phyloP scores from a whole-genome alignment of 2,888 invertebrate species.

The Sinhomidia bicolor region DNA sequence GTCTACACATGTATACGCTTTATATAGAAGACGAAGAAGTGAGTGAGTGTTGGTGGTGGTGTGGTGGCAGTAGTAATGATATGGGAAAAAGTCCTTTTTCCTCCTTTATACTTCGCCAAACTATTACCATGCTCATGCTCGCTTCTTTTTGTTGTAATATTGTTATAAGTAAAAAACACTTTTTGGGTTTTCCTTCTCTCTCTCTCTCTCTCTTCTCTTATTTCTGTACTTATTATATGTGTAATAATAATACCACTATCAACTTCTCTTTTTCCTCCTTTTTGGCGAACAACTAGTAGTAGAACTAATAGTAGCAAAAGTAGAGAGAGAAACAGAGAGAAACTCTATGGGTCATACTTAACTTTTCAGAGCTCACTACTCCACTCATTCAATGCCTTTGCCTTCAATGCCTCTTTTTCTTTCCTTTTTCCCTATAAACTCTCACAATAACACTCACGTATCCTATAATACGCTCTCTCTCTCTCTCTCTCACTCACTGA shows the following conservation, averaged over 20 bases:
- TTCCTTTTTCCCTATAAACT: conserved; percentile 29
- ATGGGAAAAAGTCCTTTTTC: conserved; percentile 64
- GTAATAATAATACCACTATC: conserved; percentile 67
- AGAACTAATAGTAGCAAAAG: conserved; percentile 44
- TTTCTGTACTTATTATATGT: conserved; percentile 67
- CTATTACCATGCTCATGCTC: conserved; percentile 69
- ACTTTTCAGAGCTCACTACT: conserved; percentile 66
- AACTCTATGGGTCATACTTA: conserved; percentile 71
- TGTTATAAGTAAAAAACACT: conserved; percentile 68
- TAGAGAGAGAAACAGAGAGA: conserved; percentile 20
- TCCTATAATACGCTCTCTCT: conserved; percentile 26
- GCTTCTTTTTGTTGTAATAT: conserved; percentile 64
- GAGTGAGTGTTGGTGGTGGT: conserved; percentile 11
- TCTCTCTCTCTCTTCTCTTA: conserved; percentile 51
- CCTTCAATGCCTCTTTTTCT: conserved; percentile 41
- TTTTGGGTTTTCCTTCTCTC: conserved; percentile 50
- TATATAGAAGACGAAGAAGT: conserved; percentile 16
- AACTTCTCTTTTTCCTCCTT: conserved; percentile 28
- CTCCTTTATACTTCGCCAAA: conserved; percentile 42
- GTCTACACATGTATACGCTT: conserved; percentile 41
- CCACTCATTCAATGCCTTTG: conserved; percentile 46
- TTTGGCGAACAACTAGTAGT: conserved; percentile 31
- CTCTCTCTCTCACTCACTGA: background rate
- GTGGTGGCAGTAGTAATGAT: conserved; percentile 57
- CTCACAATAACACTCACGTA: conserved; percentile 30